A percentile compares a stretch with the other conserved stretches of the same genome.
These are phyloP conservation scores for Medauroidea extradentata DNA, from an alignment of 1,140 invertebrate genomes.

Conservation along the genomic window DNA sequence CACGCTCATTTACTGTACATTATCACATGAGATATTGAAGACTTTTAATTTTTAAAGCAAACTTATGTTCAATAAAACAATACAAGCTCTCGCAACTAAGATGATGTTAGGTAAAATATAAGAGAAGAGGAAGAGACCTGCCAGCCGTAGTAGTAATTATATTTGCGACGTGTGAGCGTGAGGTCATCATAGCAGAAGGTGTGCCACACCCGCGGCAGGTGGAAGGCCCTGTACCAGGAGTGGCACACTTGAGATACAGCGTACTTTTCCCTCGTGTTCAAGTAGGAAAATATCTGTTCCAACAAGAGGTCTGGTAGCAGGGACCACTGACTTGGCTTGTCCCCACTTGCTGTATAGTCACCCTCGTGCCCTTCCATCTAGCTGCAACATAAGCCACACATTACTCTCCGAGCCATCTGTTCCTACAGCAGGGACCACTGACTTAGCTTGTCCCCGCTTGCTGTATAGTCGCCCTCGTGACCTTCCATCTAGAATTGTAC, in stretches of 20 bases:
- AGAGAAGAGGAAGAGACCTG: no score
- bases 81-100: no score
- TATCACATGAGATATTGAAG: no score
- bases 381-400: no score
- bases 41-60: no score
- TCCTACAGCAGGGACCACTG: conserved; percentile 68
- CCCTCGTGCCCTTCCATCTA: conserved; percentile 27
- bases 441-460: conserved; percentile 49
- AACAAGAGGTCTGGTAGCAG: conserved; percentile 69
- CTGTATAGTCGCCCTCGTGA: conserved; percentile 35
- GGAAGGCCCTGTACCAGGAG: conserved; percentile 67
- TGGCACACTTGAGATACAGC: conserved; percentile 68
- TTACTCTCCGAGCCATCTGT: no score
- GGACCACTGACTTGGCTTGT: conserved; percentile 57
- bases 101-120: no score
- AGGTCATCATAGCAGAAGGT: conserved; percentile 67
- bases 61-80: no score
- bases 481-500: no score
- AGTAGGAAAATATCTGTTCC: conserved; percentile 69
- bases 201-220: conserved; percentile 68
- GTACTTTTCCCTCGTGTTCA: conserved; percentile 64
- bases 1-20: no score
- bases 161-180: conserved; percentile 68
- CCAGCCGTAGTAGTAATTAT: conserved; percentile 81
- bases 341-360: no score